Evolutionary conservation across 2,113 vertebrate genomes (phyloP).

Genomic region (Tauraco erythrolophus): DNA sequence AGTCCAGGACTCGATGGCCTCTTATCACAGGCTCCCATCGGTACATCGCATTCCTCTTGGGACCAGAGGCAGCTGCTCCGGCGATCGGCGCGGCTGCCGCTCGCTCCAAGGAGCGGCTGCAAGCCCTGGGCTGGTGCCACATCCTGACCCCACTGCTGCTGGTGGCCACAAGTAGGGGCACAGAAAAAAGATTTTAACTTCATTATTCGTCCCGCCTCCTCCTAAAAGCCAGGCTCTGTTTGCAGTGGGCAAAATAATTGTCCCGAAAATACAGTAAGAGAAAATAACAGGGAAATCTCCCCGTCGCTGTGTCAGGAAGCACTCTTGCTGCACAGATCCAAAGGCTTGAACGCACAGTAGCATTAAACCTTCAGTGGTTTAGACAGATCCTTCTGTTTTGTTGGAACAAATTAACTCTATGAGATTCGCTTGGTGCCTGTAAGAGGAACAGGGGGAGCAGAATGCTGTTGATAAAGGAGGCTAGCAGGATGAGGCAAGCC

Average conservation of each 20-base stretch:
- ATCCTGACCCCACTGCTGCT: neutral
- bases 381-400: slow-evolving; percentile 20
- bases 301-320: neutral
- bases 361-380: slow-evolving; percentile 10
- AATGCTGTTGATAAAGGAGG: slow-evolving; percentile 47
- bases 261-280: neutral
- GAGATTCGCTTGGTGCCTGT: neutral
- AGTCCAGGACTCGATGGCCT: slow-evolving; percentile 53
- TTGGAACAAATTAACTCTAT: slow-evolving; percentile 38
- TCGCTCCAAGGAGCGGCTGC: neutral
- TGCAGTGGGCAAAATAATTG: neutral
- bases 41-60: slow-evolving; percentile 59
- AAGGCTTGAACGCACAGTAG: slow-evolving; percentile 38
- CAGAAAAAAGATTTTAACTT: neutral
- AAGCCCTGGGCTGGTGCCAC: neutral
- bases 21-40: slow-evolving; percentile 64
- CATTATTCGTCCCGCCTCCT: neutral
- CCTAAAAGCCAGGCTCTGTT: neutral
- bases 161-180: neutral
- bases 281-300: neutral
- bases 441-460: neutral
- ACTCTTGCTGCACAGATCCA: neutral
- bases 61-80: slow-evolving; percentile 59
- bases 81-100: neutral
- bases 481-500: slow-evolving; percentile 18